Percentiles rank a stretch among this genome's conserved stretches.
Evolutionary conservation across 2,797 vertebrate species (phyloP).

Genomic region (Danio aesculapii): DNA sequence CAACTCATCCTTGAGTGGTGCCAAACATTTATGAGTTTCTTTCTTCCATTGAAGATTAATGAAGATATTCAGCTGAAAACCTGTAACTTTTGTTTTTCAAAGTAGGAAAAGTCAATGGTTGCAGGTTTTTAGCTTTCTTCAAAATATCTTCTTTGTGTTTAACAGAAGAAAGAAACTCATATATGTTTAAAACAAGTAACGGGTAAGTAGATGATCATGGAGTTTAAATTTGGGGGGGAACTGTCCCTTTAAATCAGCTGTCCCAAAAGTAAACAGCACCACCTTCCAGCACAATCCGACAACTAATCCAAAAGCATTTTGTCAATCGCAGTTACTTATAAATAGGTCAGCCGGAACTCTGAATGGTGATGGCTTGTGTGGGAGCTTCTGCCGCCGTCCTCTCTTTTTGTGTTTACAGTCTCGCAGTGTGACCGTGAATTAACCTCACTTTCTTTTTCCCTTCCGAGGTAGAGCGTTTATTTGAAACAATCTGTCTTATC

Average conservation of each 20-base stretch:
- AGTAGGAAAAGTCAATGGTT: too few species aligned
- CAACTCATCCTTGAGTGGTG: too few species aligned
- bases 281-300: background rate
- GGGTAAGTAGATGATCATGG: too few species aligned
- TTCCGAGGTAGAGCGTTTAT: conserved; percentile 5
- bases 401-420: conserved; percentile 35
- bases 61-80: too few species aligned
- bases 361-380: conserved; percentile 8
- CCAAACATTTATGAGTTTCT: too few species aligned
- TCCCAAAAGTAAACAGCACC: conserved; percentile 10
- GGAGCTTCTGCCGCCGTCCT: conserved; percentile 21
- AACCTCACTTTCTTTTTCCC: conserved; percentile 42
- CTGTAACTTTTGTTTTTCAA: too few species aligned
- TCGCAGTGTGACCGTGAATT: conserved; percentile 11
- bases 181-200: too few species aligned
- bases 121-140: too few species aligned
- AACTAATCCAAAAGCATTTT: conserved; percentile 17
- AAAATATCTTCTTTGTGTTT: too few species aligned
- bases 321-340: conserved; percentile 25
- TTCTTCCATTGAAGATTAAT: too few species aligned
- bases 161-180: too few species aligned
- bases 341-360: conserved; percentile 41
- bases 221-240: too few species aligned
- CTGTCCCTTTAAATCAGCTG: conserved; percentile 1
- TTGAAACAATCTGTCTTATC: conserved; percentile 22